Conservation (phyloP, 2,888 invertebrate species). For the Lasioglossum pauxillum region DNA sequence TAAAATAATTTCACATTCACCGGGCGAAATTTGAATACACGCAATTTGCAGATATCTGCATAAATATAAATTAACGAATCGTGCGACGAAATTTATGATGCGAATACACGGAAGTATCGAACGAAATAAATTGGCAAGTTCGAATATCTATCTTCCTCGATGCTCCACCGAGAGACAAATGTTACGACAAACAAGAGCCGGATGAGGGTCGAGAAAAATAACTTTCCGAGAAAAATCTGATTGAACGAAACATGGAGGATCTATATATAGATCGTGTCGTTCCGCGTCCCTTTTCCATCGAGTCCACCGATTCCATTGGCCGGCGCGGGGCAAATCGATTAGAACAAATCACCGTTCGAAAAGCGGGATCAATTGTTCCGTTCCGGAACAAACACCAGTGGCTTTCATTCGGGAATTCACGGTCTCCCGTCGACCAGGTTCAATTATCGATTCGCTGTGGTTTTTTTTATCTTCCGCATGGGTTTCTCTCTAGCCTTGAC, state of each 20-base stretch:
- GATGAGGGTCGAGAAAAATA: background rate
- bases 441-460: constrained; percentile 72
- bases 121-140: background rate
- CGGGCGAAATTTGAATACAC: background rate
- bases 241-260: background rate
- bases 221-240: background rate
- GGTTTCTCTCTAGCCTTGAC: constrained; percentile 62
- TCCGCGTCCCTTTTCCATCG: background rate
- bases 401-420: background rate
- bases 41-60: background rate
- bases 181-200: background rate
- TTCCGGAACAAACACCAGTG: background rate
- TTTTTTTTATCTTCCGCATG: constrained; percentile 68
- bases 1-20: background rate
- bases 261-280: background rate
- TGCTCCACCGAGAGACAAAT: background rate
- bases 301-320: background rate
- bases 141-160: background rate
- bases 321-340: background rate
- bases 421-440: constrained; percentile 41
- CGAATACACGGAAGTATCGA: background rate
- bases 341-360: background rate
- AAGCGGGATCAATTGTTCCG: constrained; percentile 2
- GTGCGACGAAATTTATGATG: background rate
- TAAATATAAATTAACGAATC: background rate